Evolutionary conservation across 2,113 vertebrate species (phyloP).

Genomic region (Tachysurus fulvidraco): DNA sequence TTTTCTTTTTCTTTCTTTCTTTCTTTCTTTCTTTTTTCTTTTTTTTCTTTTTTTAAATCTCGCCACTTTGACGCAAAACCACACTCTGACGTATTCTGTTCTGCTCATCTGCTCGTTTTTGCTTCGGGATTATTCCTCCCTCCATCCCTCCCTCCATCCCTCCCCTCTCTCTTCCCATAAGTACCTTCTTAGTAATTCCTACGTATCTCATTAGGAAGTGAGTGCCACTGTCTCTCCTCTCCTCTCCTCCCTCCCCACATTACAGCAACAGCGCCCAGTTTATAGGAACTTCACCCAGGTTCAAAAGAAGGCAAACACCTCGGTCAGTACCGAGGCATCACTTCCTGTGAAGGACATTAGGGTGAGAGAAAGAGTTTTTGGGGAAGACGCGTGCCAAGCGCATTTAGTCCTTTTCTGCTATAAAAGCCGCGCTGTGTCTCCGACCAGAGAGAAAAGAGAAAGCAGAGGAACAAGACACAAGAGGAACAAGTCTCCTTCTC

Average conservation of each 20-base stretch:
- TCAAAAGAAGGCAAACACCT: slow-evolving; percentile 9
- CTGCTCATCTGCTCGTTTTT: neutral
- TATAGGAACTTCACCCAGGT: slow-evolving; percentile 31
- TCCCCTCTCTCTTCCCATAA: neutral
- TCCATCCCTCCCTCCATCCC: neutral
- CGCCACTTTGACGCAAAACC: slow-evolving; percentile 7
- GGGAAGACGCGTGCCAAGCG: neutral
- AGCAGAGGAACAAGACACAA: slow-evolving; percentile 11
- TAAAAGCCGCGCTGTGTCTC: neutral
- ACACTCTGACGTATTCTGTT: neutral
- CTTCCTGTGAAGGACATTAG: neutral
- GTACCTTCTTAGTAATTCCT: slow-evolving; percentile 27
- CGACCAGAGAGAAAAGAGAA: neutral
- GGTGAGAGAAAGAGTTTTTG: slow-evolving; percentile 8
- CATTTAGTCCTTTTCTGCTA: neutral
- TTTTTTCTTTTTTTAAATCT: no score
- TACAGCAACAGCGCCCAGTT: neutral
- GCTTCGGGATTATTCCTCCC: neutral
- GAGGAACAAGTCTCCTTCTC: neutral
- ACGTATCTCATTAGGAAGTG: slow-evolving; percentile 12
- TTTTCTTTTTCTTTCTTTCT: no score
- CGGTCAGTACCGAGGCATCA: neutral
- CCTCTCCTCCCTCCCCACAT: neutral
- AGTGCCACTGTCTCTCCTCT: neutral
- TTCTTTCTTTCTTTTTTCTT: no score